Evolutionary conservation across 2,888 invertebrate genomes (phyloP), one percentile per base, ranked within the genome.

Genomic region (Papilio gigon): DNA sequence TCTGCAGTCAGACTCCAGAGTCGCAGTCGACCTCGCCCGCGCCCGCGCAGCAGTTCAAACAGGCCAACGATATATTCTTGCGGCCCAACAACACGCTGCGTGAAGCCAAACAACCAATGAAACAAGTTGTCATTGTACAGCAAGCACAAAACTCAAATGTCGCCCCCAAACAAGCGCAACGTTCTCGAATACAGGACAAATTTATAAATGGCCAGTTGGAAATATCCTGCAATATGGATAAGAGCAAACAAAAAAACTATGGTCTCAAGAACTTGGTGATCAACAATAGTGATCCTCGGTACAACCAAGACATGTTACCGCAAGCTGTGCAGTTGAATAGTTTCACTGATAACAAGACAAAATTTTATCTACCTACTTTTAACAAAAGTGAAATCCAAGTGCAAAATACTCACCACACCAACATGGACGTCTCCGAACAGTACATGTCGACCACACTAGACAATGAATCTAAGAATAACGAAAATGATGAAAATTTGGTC

Each of bases 1-100:
- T 92, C 66, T 92, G 91, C 79, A 90, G 87, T 70, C 86, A 86
- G 70, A 72, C 80, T 3, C 80, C 47, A 5, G 85, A 85, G 0
- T 72, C 79, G 2, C 83, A 78, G 20, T 50, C 76, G 2, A 56
- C 74, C 1, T 67, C 76, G 4, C 67, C 76, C 25, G 77, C 75
- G 9, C 71, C 76, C 8, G 70, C 76, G 1, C 58, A 61, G 53
- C 50, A 64, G 58, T 61, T 64, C 65, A 63, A 70, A 65, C 35
- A 68, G 68, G 70, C 74, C 9, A 72, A 74, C 17, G 73, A 74
- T 5, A 72, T 82, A 35, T 84, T 86, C 72, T 79, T 82, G 61
- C 80, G 77, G 2, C 84, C 87, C 0, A 80, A 74, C 60, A 74
- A 65, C 25, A 70, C 66, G 14, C 70, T 73, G n/a, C 62, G 66